Evolutionary conservation across 2,113 vertebrate species (phyloP).

Genomic region (Greenwoodochromis staneri): DNA sequence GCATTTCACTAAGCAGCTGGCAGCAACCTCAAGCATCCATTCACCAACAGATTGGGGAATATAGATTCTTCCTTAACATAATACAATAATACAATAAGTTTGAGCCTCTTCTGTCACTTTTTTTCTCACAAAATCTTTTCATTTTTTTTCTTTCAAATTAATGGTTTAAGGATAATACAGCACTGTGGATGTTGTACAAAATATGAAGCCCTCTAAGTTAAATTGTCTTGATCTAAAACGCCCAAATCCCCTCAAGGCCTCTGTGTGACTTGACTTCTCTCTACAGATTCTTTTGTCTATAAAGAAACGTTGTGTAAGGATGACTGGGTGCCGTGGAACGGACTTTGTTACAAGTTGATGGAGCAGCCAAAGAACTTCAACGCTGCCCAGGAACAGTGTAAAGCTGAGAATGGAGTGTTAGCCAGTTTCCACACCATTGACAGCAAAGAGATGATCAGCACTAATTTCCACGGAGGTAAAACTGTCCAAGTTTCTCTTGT

Average conservation of each 20-base stretch:
- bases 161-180: neutral
- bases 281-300: conserved; percentile 73
- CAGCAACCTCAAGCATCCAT: neutral
- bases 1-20: neutral
- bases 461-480: conserved; percentile 74
- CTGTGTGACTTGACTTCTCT: neutral
- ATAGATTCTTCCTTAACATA: neutral
- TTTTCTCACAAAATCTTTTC: neutral
- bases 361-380: conserved; percentile 48
- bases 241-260: neutral
- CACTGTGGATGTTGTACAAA: neutral
- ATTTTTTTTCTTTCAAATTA: neutral
- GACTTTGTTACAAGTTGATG: conserved; percentile 81
- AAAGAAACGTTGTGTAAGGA: conserved; percentile 74
- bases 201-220: neutral
- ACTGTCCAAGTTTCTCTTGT: neutral
- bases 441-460: conserved; percentile 81
- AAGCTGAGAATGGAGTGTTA: conserved; percentile 54
- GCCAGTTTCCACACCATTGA: conserved; percentile 86
- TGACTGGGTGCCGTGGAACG: conserved; percentile 78
- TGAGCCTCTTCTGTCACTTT: neutral
- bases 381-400: conserved; percentile 65
- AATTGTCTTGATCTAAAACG: neutral
- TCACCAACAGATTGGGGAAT: neutral
- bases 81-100: neutral